These are phyloP conservation scores for Catharus fuscescens DNA, from an alignment of 2,113 vertebrate genomes.

Conservation along the genomic window DNA sequence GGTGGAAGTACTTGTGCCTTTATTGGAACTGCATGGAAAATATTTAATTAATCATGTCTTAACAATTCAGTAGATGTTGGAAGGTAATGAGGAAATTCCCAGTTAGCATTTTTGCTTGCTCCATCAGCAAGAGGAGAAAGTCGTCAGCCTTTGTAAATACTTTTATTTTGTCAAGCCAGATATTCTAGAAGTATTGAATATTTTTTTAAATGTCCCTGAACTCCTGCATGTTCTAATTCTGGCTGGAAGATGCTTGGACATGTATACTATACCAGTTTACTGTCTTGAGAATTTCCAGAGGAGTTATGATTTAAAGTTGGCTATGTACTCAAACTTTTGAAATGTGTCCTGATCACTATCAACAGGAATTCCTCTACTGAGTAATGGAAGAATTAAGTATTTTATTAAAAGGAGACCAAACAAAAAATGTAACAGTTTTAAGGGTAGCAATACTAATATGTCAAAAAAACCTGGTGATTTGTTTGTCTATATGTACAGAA, in stretches of 20 bases:
- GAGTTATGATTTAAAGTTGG: not conserved
- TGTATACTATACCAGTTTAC: not conserved
- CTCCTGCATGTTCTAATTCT: not conserved
- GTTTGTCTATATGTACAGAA: not conserved
- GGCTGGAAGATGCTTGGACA: not conserved
- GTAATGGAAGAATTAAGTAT: conserved; percentile 13
- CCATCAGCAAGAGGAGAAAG: not conserved
- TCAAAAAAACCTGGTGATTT: not conserved
- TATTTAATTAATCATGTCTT: not conserved
- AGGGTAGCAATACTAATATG: not conserved
- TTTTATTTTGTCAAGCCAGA: not conserved
- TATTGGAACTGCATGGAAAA: not conserved
- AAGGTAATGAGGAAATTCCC: not conserved
- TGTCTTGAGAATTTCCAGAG: not conserved
- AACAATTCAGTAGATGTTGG: not conserved
- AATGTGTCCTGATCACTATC: not conserved
- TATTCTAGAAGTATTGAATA: not conserved
- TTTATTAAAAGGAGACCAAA: not conserved
- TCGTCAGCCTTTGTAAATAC: not conserved
- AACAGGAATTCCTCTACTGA: not conserved
- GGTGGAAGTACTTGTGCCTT: conserved; percentile 10
- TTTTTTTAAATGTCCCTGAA: not conserved
- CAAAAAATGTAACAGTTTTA: not conserved
- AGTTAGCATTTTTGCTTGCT: not conserved
- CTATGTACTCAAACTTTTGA: not conserved